Evolutionary conservation across 1,140 invertebrate genomes (phyloP).

Genomic region (Lethrus apterus): DNA sequence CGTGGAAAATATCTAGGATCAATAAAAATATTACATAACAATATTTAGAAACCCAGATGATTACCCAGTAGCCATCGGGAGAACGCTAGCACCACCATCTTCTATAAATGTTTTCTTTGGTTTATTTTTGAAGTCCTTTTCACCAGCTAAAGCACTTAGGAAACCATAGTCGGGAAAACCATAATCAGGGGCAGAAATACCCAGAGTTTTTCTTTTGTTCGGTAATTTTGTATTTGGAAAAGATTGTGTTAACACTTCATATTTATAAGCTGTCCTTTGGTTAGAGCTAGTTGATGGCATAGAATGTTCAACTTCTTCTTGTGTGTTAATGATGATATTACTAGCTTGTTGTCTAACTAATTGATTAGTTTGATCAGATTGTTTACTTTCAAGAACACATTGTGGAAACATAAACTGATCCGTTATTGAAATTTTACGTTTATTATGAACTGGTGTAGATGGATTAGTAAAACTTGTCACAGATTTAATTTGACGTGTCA

Average conservation of each 20-base stretch:
- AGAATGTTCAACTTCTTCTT: conserved; percentile 36
- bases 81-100: conserved; percentile 50
- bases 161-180: conserved; percentile 34
- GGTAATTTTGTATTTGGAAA: conserved; percentile 16
- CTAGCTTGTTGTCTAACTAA: neutral
- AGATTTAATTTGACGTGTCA: conserved; percentile 8
- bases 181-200: conserved; percentile 17
- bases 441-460: conserved; percentile 30
- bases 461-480: conserved; percentile 32
- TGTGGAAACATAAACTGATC: too few relatives aligned
- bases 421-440: conserved; percentile 4
- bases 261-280: neutral
- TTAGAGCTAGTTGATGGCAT: neutral
- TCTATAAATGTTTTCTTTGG: conserved; percentile 58
- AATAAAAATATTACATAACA: conserved; percentile 1
- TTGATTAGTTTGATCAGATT: neutral
- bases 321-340: conserved; percentile 33
- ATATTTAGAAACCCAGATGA: neutral
- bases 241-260: conserved; percentile 15
- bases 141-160: conserved; percentile 42
- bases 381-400: neutral
- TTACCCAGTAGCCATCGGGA: conserved; percentile 49
- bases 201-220: conserved; percentile 9
- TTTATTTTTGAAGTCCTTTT: conserved; percentile 46
- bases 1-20: conserved; percentile 47